These are phyloP conservation scores for Trichogramma pretiosum DNA, from an alignment of 1,140 invertebrate genomes.

Conservation along the genomic window DNA sequence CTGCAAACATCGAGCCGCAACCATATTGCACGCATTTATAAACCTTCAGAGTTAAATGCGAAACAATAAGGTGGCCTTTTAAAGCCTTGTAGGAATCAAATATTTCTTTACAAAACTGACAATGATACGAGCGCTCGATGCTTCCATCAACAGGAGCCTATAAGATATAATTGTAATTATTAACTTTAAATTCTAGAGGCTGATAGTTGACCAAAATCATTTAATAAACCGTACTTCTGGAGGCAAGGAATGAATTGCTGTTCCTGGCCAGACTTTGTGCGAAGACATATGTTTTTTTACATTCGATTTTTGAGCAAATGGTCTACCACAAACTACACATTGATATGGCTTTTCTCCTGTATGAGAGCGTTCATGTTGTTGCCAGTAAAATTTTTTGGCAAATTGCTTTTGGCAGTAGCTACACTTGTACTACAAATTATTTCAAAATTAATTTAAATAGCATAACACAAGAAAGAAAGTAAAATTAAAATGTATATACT, in stretches of 20 bases:
- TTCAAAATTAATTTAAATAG: neutral
- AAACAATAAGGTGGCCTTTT: conserved; percentile 39
- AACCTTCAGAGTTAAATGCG: conserved; percentile 47
- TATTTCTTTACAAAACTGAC: conserved; percentile 44
- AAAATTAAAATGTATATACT: neutral
- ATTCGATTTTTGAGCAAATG: conserved; percentile 57
- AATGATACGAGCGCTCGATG: conserved; percentile 41
- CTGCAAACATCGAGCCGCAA: conserved; percentile 53
- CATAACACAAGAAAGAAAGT: neutral
- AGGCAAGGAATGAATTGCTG: conserved; percentile 39
- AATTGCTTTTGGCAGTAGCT: conserved; percentile 48
- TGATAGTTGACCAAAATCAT: too few species aligned
- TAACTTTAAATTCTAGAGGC: too few species aligned
- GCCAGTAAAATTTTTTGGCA: conserved; percentile 47
- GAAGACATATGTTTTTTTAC: conserved; percentile 61
- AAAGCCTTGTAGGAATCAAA: conserved; percentile 42
- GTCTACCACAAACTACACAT: conserved; percentile 55
- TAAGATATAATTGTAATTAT: conserved; percentile 4
- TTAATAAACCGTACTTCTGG: conserved; percentile 33
- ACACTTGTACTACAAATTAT: conserved; percentile 38
- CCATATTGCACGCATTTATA: conserved; percentile 58
- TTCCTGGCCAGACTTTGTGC: conserved; percentile 53
- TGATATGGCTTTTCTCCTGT: conserved; percentile 57
- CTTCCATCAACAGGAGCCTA: conserved; percentile 38
- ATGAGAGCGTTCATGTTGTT: conserved; percentile 50